These are phyloP conservation scores for Picathartes gymnocephalus DNA, from an alignment of 2,113 vertebrate species.

Conservation along the genomic window DNA sequence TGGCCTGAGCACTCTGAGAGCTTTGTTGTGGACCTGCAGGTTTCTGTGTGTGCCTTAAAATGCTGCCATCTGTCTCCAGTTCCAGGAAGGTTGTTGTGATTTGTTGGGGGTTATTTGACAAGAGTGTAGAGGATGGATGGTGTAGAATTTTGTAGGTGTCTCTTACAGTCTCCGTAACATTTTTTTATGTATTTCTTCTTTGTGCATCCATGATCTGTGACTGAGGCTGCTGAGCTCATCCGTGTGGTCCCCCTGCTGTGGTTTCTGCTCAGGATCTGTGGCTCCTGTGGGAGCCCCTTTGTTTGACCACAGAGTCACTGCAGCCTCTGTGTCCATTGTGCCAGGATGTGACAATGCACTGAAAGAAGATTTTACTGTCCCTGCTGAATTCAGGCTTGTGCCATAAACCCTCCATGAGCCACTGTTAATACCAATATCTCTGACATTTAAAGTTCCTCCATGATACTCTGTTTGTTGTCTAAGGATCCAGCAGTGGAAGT, in stretches of 20 bases:
- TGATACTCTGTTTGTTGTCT: not conserved
- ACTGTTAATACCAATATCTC: not conserved
- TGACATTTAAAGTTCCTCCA: not conserved
- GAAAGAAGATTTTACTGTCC: not conserved
- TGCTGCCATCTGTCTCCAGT: not conserved
- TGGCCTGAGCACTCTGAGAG: not conserved
- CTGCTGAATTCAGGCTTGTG: not conserved
- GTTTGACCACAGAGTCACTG: conserved; percentile 22
- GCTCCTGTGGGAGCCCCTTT: not conserved
- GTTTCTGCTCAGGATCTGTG: not conserved
- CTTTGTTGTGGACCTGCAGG: not conserved
- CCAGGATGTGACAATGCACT: not conserved
- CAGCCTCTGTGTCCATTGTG: not conserved
- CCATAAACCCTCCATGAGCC: not conserved
- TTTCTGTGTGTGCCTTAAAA: not conserved
- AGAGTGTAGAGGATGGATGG: not conserved
- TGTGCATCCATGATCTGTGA: not conserved
- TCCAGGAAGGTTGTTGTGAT: not conserved
- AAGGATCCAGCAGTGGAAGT: not conserved
- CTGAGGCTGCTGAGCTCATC: not conserved
- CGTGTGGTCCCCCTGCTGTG: not conserved
- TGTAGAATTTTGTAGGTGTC: not conserved
- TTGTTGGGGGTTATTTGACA: not conserved
- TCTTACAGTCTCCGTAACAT: not conserved
- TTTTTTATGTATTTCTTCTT: not conserved